Conservation (phyloP, 2,888 invertebrate species). For the Pegoplata infirma region DNA sequence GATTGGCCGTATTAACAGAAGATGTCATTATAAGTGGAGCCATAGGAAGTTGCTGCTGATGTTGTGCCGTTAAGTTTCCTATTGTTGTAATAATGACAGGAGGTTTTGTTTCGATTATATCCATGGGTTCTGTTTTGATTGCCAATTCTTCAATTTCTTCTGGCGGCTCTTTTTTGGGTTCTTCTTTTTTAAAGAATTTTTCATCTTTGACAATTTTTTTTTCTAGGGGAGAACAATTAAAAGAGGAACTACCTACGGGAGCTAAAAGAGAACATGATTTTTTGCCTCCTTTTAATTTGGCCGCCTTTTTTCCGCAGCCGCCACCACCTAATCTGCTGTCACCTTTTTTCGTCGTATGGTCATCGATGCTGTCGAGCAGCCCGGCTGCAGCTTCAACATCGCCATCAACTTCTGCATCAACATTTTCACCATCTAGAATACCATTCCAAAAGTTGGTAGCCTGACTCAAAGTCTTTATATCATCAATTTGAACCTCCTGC, state of each 20-base stretch:
- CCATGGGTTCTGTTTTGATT: conserved; percentile 55
- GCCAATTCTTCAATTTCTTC: conserved; percentile 25
- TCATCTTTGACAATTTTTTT: conserved; percentile 64
- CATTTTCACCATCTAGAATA: conserved; percentile 76
- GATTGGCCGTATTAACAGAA: conserved; percentile 37
- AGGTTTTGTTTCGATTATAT: conserved; percentile 42
- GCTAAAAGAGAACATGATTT: conserved; percentile 52
- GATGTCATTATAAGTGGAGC: conserved; percentile 53
- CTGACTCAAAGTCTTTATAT: conserved; percentile 76
- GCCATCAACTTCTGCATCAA: conserved; percentile 68
- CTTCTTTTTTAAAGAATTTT: conserved; percentile 71
- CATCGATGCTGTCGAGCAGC: conserved; percentile 73
- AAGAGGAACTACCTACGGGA: conserved; percentile 57
- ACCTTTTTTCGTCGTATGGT: conserved; percentile 68
- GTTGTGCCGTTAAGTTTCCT: conserved; percentile 36
- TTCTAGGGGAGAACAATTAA: conserved; percentile 55
- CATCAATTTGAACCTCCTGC: conserved; percentile 78
- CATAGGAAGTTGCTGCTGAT: conserved; percentile 39
- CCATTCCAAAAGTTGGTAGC: conserved; percentile 78
- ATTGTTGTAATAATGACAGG: conserved; percentile 43
- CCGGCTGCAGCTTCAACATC: conserved; percentile 72
- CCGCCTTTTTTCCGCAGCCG: conserved; percentile 56
- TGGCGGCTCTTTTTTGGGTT: conserved; percentile 45
- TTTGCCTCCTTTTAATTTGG: conserved; percentile 50
- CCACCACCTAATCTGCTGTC: conserved; percentile 60